These are phyloP conservation scores for Ctenicera cuprea DNA, from an alignment of 2,888 invertebrate genomes.

Conservation along the genomic window DNA sequence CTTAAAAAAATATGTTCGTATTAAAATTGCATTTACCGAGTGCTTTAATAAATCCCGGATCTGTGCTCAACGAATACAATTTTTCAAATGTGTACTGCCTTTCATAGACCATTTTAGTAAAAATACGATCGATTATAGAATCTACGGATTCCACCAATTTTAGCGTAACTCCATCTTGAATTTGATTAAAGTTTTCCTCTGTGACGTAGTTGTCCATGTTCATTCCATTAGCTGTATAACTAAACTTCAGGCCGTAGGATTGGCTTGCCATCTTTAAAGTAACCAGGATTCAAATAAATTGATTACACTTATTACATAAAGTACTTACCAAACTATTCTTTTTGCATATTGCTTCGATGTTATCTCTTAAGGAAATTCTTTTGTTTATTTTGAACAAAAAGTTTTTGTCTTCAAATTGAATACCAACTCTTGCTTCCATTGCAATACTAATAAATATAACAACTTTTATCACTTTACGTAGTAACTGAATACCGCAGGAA, in stretches of 20 bases:
- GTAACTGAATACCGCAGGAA: conserved; percentile 35
- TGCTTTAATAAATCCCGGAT: conserved; percentile 66
- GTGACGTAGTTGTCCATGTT: conserved; percentile 62
- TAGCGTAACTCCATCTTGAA: conserved; percentile 66
- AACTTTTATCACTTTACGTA: conserved; percentile 18
- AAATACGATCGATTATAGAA: conserved; percentile 63
- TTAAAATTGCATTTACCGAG: conserved; percentile 61
- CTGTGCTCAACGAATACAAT: conserved; percentile 62
- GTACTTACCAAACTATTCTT: conserved; percentile 52
- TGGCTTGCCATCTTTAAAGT: conserved; percentile 43
- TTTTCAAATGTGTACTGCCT: conserved; percentile 58
- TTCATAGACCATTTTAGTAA: conserved; percentile 47
- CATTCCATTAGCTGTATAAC: conserved; percentile 59
- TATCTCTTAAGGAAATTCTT: conserved; percentile 51
- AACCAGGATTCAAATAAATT: not conserved
- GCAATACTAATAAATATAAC: conserved; percentile 5
- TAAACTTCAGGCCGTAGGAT: conserved; percentile 65
- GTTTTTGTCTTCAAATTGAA: conserved; percentile 51
- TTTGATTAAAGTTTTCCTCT: conserved; percentile 63
- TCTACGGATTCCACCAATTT: conserved; percentile 66
- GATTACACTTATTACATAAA: not conserved
- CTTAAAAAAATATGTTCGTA: not conserved
- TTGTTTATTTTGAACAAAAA: conserved; percentile 55
- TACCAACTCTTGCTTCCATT: conserved; percentile 57
- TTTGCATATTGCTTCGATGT: conserved; percentile 55